A percentile compares a stretch with the other conserved stretches of the same genome.
Conservation (phyloP, 1,140 invertebrate species). For the Drosophila nigrodunni region DNA sequence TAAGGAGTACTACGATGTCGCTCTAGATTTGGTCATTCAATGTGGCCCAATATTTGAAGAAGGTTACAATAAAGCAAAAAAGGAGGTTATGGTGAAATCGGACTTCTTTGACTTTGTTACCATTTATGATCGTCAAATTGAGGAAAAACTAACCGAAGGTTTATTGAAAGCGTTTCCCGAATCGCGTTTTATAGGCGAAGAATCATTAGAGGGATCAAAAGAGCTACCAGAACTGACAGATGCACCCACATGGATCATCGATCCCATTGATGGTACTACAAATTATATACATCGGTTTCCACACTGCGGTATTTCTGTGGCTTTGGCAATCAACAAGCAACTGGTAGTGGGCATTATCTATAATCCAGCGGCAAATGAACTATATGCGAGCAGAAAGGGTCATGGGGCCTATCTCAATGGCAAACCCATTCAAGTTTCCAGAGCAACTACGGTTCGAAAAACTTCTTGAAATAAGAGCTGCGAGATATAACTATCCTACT, state of each 20-base stretch:
- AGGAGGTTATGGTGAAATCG: constrained; percentile 86
- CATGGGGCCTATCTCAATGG: constrained; percentile 92
- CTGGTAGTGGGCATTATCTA: constrained; percentile 90
- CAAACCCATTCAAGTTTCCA: constrained; percentile 85
- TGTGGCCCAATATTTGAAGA: constrained; percentile 78
- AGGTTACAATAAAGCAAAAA: constrained; percentile 86
- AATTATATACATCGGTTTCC: constrained; percentile 90
- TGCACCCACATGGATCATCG: constrained; percentile 95
- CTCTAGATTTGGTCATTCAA: constrained; percentile 67
- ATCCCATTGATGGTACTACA: constrained; percentile 91
- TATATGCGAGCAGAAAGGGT: constrained; percentile 89
- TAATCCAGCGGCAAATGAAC: constrained; percentile 90
- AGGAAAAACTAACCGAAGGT: constrained; percentile 87
- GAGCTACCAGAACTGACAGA: constrained; percentile 88
- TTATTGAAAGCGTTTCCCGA: constrained; percentile 87
- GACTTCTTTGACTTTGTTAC: constrained; percentile 91
- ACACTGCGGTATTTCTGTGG: constrained; percentile 89
- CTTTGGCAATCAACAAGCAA: constrained; percentile 88
- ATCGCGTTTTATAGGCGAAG: constrained; percentile 94
- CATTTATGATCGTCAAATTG: constrained; percentile 90
- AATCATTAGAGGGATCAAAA: constrained; percentile 87
- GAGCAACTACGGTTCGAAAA: constrained; percentile 57
- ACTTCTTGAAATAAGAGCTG: no score
- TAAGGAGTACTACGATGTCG: constrained; percentile 62
- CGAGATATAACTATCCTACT: background rate